Evolutionary conservation across 1,140 invertebrate species (phyloP), one percentile per base, ranked within the genome.

Genomic region (Bombus haemorrhoidalis): DNA sequence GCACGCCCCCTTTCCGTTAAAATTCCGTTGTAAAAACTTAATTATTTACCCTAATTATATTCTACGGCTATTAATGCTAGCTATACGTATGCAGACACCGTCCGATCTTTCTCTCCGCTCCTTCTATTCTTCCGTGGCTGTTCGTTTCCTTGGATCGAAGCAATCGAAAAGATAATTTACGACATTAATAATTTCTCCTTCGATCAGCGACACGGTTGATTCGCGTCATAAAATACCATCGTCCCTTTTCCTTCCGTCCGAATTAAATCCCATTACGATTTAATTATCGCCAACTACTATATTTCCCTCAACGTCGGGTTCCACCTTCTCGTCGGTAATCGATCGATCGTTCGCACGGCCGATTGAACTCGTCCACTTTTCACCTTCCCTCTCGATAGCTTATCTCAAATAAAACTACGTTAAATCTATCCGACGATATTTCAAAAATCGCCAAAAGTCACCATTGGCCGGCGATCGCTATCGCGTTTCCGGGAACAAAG

Each of bases 11-110:
- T n/a, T n/a, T n/a, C n/a, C n/a, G n/a, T n/a, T n/a, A n/a, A n/a
- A n/a, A n/a, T n/a, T n/a, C n/a, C n/a, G n/a, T n/a, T n/a, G n/a
- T n/a, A n/a, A n/a, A n/a, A n/a, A n/a, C n/a, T n/a, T n/a, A n/a
- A 47, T 47, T 47, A 5, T 18, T 47, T 18, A 2, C 15, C 18
- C 47, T 1, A 6, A 47, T 47, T 18, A 47, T 18, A 6, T 2
- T 47, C 47, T 18, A 47, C 43, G 13, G 13, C 5, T 47, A 47
- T 47, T 47, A 1, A 5, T 1, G 15, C 0, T 47, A 47, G 5
- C 15, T 18, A 5, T 18, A 18, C 5, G 0, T 13, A 47, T 1
- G 5, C 1, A 47, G 43, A 18, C 8, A 4, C 10, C 4, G 0
- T 28, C 10, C 10, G 4, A 59, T 28, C 57, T 28, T 59, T 12